A percentile compares a stretch with the other conserved stretches of the same genome.
Evolutionary conservation across 2,888 invertebrate genomes (phyloP).

Genomic region (Cremastinae sp.): DNA sequence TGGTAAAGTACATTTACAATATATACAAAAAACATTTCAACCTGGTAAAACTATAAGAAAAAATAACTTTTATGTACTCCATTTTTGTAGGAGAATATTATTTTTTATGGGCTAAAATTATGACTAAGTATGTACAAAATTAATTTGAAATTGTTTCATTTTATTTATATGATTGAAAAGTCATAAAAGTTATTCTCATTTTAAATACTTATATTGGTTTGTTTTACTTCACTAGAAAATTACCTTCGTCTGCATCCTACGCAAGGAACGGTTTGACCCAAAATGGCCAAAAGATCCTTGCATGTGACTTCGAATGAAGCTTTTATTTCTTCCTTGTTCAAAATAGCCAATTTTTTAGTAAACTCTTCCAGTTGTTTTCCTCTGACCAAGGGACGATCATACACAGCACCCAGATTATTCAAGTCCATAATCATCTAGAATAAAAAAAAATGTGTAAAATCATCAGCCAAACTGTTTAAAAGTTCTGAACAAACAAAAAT

Average conservation of each 20-base stretch:
- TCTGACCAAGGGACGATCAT: slow-evolving; percentile 90
- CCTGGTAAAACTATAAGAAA: too few relatives aligned
- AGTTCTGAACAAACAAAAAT: not conserved
- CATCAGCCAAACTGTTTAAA: not conserved
- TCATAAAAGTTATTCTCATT: too few relatives aligned
- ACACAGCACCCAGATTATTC: slow-evolving; percentile 91
- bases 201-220: too few relatives aligned
- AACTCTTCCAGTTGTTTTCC: slow-evolving; percentile 93
- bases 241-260: slow-evolving; percentile 96
- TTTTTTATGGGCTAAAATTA: too few relatives aligned
- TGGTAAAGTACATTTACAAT: too few relatives aligned
- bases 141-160: too few relatives aligned
- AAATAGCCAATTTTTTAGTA: slow-evolving; percentile 89
- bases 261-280: slow-evolving; percentile 96
- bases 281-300: slow-evolving; percentile 90
- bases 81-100: too few relatives aligned
- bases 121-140: too few relatives aligned
- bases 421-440: slow-evolving; percentile 95
- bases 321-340: slow-evolving; percentile 89
- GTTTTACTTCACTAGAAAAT: too few relatives aligned
- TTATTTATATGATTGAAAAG: too few relatives aligned
- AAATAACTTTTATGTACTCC: too few relatives aligned
- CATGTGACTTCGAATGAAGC: slow-evolving; percentile 91
- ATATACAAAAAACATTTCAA: too few relatives aligned
- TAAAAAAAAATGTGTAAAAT: not conserved